Conservation (phyloP, 1,140 invertebrate genomes). For the Monomorium pharaonis region DNA sequence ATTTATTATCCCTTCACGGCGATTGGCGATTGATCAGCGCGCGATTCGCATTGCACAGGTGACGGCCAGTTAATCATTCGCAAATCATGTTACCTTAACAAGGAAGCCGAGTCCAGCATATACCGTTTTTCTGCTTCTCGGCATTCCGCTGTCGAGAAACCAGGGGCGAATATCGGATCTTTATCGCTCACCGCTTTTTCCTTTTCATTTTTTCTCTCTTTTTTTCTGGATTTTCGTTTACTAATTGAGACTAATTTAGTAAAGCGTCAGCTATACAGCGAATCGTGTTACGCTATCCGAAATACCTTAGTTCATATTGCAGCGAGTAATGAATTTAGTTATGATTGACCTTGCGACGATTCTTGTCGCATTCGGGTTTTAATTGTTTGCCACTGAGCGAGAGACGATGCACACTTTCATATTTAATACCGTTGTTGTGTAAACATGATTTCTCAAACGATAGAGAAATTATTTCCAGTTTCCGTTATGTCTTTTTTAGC, state of each 20-base stretch:
- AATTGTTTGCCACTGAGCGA: not conserved
- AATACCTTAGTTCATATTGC: constrained; percentile 34
- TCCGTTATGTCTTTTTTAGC: not conserved
- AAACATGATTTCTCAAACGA: not conserved
- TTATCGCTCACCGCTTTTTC: constrained; percentile 37
- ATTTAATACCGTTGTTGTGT: not conserved
- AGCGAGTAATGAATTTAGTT: constrained; percentile 44
- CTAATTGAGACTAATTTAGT: constrained; percentile 57
- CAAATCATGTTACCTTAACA: not conserved
- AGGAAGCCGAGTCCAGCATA: not conserved
- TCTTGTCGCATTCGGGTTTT: not conserved
- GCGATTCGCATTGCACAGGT: constrained; percentile 1
- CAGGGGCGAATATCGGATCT: constrained; percentile 25
- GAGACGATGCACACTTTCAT: constrained; percentile 5
- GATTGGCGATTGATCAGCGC: constrained; percentile 47
- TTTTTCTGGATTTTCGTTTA: constrained; percentile 28
- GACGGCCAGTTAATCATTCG: constrained; percentile 38
- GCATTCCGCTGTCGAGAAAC: constrained; percentile 7
- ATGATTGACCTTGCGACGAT: constrained; percentile 25
- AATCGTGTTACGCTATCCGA: constrained; percentile 61
- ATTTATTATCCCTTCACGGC: constrained; percentile 36
- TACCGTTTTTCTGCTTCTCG: constrained; percentile 6
- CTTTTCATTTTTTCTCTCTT: not conserved
- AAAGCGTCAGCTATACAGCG: constrained; percentile 56
- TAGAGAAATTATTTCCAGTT: not conserved